Evolutionary conservation across 2,888 invertebrate species (phyloP).

Genomic region (Leistus spinibarbis): DNA sequence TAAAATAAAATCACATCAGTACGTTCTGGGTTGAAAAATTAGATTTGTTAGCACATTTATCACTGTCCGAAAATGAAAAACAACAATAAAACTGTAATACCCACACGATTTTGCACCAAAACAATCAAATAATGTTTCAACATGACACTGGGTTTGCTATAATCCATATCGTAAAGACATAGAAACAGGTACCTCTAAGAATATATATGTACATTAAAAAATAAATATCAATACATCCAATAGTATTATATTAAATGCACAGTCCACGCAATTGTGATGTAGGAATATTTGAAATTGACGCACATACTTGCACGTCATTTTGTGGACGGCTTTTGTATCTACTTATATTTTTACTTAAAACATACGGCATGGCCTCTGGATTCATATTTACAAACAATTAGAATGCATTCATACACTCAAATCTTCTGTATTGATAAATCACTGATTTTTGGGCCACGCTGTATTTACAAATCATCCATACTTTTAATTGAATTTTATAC

Average conservation of each 20-base stretch:
- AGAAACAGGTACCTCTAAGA: slow-evolving; percentile 58
- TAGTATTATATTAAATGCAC: slow-evolving; percentile 30
- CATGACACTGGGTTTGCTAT: slow-evolving; percentile 52
- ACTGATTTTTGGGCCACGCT: slow-evolving; percentile 15
- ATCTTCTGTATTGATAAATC: slow-evolving; percentile 1
- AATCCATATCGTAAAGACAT: slow-evolving; percentile 52
- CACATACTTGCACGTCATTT: slow-evolving; percentile 13
- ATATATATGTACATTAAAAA: slow-evolving; percentile 50
- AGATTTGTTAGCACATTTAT: background rate
- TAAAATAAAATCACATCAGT: background rate
- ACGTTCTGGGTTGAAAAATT: background rate
- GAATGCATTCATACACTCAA: background rate
- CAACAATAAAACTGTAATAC: slow-evolving; percentile 38
- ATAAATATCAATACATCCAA: slow-evolving; percentile 41
- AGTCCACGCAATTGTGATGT: slow-evolving; percentile 38
- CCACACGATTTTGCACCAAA: slow-evolving; percentile 30
- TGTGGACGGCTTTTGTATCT: slow-evolving; percentile 38
- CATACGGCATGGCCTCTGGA: background rate
- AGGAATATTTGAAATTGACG: slow-evolving; percentile 33
- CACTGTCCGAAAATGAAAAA: background rate
- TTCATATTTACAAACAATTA: slow-evolving; percentile 3
- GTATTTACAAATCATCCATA: slow-evolving; percentile 20
- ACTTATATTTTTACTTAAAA: slow-evolving; percentile 20
- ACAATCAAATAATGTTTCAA: slow-evolving; percentile 34
- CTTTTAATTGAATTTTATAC: slow-evolving; percentile 16